Base-by-base conservation (phyloP, 1,140 invertebrate genomes). In the Euura lappo region DNA sequence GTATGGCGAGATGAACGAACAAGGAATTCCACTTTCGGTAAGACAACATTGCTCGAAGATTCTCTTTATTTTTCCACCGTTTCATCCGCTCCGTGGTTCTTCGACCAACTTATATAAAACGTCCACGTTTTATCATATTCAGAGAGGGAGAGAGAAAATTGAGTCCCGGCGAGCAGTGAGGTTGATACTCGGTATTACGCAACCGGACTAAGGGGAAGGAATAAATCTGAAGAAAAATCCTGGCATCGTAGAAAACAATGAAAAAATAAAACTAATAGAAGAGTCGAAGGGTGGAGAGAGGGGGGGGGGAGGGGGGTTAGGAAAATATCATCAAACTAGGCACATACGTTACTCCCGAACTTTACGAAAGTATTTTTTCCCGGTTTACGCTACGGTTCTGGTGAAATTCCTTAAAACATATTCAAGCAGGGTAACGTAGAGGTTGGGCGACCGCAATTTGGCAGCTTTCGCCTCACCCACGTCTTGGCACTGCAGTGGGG, bases 361-460 rank as follows among this genome's bases (percentile, higher is more conserved):
- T 28, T 28, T 28, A 28, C 28, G 28, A 28, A 28, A 28, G 28
- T 28, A 28, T 28, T 28, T 28, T 28, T 28, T 28, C 28, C 28
- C 28, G 28, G 28, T 28, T 28, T 28, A 28, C 28, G 28, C 28
- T 28, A 60, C 13, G 51, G 8, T 60, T 60, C 13, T 28, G 28
- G 28, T 28, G 8, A 60, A 6, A 60, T 60, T 60, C 51, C 13
- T 60, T n/a, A 60, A 28, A 60, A n/a, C 51, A 60, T 70, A 77
- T 69, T 45, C 64, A 28, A 3, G 11, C 28, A 7, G 43, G n/a
- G 64, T 13, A 28, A 28, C 28, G 28, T 28, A 28, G 28, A 42
- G 73, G 45, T 69, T 69, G n/a, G 45, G 72, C 51, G 60, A n/a
- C 51, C 44, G 43, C 72, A 72, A 78, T 76, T 77, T 78, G 69